Evolutionary conservation across 2,113 vertebrate species (phyloP), one percentile per base, ranked within the genome.

Genomic region (Euleptes europaea): DNA sequence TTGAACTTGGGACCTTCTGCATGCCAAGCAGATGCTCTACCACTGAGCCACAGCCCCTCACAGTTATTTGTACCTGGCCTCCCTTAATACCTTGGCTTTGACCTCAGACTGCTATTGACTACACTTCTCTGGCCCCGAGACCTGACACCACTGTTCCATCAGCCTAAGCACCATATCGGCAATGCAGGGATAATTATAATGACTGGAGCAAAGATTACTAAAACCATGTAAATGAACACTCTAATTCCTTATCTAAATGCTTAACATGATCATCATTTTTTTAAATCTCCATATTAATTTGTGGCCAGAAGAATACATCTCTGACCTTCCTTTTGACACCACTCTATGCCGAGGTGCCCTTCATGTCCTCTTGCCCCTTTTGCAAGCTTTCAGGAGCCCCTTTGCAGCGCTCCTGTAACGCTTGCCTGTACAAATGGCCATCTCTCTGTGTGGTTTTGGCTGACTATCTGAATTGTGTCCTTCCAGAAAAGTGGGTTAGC

Each of bases 401-500:
- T 72, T 63, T 15, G 40, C 70, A 80, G 49, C n/a, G 3, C 42
- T 19, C 40, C 44, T 63, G 26, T 77, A 77, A 82, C 28, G 49
- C 11, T 0, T 38, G 33, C 85, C 42, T 80, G 49, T 49, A 78
- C 78, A 74, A 35, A 33, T 42, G 38, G 51, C 14, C 35, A 69
- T 73, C 87, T 3, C 31, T 80, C 78, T 71, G 47, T 54, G 78
- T 79, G 74, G 87, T 77, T 54, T 28, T 76, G 51, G 40, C 49
- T 75, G 38, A 35, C 35, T 88, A 86, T 91, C 85, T 69, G 2
- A 72, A 82, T 77, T 74, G 84, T 89, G 93, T 84, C 33, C 70
- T 92, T 88, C 72, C 84, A 81, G 88, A 91, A 63, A 90, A 74
- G 40, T 88, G 81, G 28, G 40, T 88, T 84, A 90, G 70, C 83